Evolutionary conservation across 30 jellyfish, hydroid and myxozoan genomes (phyloP), one percentile per base, ranked within the genome.

Genomic region (Aurelia aurita): DNA sequence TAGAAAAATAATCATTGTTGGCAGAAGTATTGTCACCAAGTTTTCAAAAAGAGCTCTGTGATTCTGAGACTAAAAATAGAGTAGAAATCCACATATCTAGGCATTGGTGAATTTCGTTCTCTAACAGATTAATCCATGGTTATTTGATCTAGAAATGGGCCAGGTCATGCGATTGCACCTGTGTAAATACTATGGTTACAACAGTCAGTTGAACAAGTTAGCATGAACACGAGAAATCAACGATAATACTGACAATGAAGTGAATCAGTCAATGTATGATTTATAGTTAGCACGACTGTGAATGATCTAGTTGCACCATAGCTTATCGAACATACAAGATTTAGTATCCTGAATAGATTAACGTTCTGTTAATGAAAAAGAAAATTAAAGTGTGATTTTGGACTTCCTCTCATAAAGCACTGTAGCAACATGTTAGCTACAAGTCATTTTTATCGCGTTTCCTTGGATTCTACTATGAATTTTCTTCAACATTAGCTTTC

Each of bases 131-230:
- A 39, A 39, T 39, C 15, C 25, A 45, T 62, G 25, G 59, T 15
- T 31, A n/a, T 45, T 70, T 39, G n/a, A 34, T 20, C 15, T 16
- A 70, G 26, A 31, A 39, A 19, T 43, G 47, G 67, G 82, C 67
- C 32, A 70, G 82, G 82, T 70, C 82, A 70, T 25, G n/a, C 25
- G 61, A 34, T 64, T 34, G 66, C 82, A 70, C 67, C 65, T 70
- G 82, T n/a, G 26, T n/a, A 45, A 69, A 43, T 19, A 44, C 71
- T 69, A 72, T 72, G 72, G 71, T 20, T 72, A 23, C 31, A 72
- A 43, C 84, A 72, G 84, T 72, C 19, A 28, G 46, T 35, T n/a
- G 64, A 21, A 23, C 71, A 72, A 45, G 57, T 46, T 72, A 72
- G 43, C 71, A 20, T 31, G 29, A 46, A 45, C 62, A 69, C 25